Evolutionary conservation across 1,140 invertebrate genomes (phyloP), one percentile per base, ranked within the genome.

Genomic region (Drosophila pectinifera): DNA sequence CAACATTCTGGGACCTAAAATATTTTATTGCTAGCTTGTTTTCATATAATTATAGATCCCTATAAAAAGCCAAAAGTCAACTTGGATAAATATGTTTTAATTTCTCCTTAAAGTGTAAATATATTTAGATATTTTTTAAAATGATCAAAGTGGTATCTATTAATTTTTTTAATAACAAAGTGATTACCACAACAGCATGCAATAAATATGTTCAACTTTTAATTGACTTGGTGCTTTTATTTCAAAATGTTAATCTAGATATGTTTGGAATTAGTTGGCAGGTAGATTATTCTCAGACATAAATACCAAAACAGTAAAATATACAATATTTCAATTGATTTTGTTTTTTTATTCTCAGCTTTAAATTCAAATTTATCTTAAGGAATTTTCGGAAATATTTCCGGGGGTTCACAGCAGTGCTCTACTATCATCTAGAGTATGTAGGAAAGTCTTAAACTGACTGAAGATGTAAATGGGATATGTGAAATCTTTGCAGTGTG

Each of bases 291-390:
- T 2, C 11, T 10, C 14, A 51, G 13, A 11, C 2, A 10, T 8
- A 31, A 10, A 31, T 31, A 28, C 28, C 7, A 51, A 51, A 22
- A 36, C 16, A 49, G 26, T 3, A 11, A 31, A 20, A 8, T 53
- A 36, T 10, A 36, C 31, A n/a, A n/a, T 34, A 31, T 20, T 53
- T 43, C 20, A 38, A 39, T 61, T 48, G 16, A 26, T 61, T 45
- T 51, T 41, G 22, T 20, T 18, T 24, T 24, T 54, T 61, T 72
- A 58, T 69, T 67, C 28, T 68, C 4, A 36, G 51, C 20, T 51
- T 75, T 75, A 57, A 57, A 73, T 70, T 48, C 53, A 70, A 69
- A 53, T 75, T 24, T 61, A 59, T 42, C 39, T 77, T 68, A 77
- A 49, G 54, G 68, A 72, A 72, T 72, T 72, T 70, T 70, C 39